Percentiles rank a stretch among this genome's conserved stretches.
phyloP scores from a whole-genome alignment of 2,888 invertebrate species.

The Drosophila longiperda region DNA sequence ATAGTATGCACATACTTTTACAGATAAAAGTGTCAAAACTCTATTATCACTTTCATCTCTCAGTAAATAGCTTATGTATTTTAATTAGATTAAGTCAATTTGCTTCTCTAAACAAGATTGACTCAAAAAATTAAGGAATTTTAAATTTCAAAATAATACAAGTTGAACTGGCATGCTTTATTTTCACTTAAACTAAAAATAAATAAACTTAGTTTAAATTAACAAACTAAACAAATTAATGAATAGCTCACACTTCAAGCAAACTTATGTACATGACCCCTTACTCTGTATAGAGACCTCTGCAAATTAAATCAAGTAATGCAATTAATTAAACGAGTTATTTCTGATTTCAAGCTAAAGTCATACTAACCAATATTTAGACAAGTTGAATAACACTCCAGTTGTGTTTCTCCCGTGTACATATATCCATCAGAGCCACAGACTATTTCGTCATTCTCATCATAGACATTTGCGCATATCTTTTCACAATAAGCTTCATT shows the following conservation, averaged over 20 bases:
- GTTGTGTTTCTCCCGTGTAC: constrained; percentile 84
- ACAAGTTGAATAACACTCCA: constrained; percentile 83
- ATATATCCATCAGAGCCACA: constrained; percentile 84
- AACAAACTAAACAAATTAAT: constrained; percentile 39
- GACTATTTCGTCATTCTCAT: constrained; percentile 83
- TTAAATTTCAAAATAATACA: not conserved
- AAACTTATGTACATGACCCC: constrained; percentile 74
- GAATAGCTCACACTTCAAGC: constrained; percentile 27
- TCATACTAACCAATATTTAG: constrained; percentile 81
- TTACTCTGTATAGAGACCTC: constrained; percentile 83
- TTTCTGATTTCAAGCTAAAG: constrained; percentile 11
- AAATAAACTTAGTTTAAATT: constrained; percentile 42
- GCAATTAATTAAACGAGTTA: not conserved
- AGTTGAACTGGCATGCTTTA: constrained; percentile 34
- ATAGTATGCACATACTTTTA: not conserved
- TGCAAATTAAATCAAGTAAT: constrained; percentile 42
- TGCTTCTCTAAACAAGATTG: not conserved
- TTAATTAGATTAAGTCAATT: not conserved
- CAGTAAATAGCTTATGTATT: not conserved
- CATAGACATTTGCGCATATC: constrained; percentile 83
- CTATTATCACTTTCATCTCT: not conserved
- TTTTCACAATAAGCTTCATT: constrained; percentile 83
- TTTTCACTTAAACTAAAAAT: constrained; percentile 42
- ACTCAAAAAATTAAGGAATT: not conserved
- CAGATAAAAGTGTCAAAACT: not conserved